phyloP scores from a whole-genome alignment of 2,888 invertebrate genomes.

The Leucophenga maculata region DNA sequence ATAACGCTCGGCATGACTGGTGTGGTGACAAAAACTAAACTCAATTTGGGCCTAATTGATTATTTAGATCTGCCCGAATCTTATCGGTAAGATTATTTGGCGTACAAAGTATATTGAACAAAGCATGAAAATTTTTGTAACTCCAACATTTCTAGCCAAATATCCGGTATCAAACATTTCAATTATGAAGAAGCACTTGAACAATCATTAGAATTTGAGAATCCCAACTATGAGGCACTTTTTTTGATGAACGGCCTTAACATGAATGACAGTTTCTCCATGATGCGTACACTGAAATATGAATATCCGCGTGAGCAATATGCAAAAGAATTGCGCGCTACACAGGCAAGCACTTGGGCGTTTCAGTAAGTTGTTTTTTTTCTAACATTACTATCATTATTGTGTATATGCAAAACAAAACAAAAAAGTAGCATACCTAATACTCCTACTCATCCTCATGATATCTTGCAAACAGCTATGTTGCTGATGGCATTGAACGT shows the following conservation, averaged over 20 bases:
- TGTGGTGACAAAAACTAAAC: conserved; percentile 79
- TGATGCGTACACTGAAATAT: conserved; percentile 74
- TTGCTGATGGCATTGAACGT: conserved; percentile 95
- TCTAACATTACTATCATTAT: background rate
- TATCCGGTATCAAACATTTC: conserved; percentile 33
- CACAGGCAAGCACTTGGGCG: conserved; percentile 94
- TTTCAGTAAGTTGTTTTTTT: conserved; percentile 75
- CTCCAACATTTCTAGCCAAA: background rate
- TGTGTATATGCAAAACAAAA: background rate
- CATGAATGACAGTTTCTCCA: conserved; percentile 63
- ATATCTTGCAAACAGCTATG: conserved; percentile 74
- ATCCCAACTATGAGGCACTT: conserved; percentile 89
- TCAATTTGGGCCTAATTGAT: conserved; percentile 87
- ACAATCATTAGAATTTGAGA: conserved; percentile 89
- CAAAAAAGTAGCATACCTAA: no score
- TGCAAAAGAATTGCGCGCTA: conserved; percentile 87
- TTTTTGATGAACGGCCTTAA: conserved; percentile 79
- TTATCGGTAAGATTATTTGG: conserved; percentile 82
- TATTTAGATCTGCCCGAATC: conserved; percentile 85
- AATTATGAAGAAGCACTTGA: conserved; percentile 86
- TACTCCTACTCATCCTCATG: background rate
- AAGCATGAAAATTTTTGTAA: background rate
- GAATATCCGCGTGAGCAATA: conserved; percentile 86
- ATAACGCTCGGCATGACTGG: conserved; percentile 91
- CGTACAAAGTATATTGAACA: no score